Conservation (phyloP, 2,888 invertebrate genomes). For the Marasmarcha lunaedactyla region DNA sequence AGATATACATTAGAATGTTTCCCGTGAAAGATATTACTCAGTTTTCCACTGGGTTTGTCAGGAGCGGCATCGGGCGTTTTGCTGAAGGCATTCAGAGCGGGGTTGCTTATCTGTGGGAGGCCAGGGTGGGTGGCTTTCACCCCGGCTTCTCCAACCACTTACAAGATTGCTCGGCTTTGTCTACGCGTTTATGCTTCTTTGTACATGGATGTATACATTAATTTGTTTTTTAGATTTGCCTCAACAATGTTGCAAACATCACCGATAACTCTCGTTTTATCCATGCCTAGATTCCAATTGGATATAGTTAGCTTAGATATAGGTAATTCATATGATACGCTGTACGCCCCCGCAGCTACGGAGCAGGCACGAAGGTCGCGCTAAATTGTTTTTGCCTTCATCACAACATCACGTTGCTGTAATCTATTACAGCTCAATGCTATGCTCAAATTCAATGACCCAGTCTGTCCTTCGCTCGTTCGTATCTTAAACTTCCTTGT, state of each 20-base stretch:
- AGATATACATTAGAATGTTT: slow-evolving; percentile 33
- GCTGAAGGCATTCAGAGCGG: slow-evolving; percentile 46
- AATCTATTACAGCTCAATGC: slow-evolving; percentile 41
- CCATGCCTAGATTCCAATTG: no score
- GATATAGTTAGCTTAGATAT: no score
- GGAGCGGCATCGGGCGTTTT: slow-evolving; percentile 32
- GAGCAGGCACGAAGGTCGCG: slow-evolving; percentile 32
- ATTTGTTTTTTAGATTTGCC: slow-evolving; percentile 39
- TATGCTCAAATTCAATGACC: slow-evolving; percentile 38
- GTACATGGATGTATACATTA: slow-evolving; percentile 34
- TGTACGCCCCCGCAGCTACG: slow-evolving; percentile 30
- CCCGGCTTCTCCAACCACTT: slow-evolving; percentile 53
- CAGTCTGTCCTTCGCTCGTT: slow-evolving; percentile 28
- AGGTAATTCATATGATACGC: slow-evolving; percentile 32
- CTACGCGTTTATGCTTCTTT: slow-evolving; percentile 48
- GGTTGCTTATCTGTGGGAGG: slow-evolving; percentile 42
- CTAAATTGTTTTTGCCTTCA: slow-evolving; percentile 45
- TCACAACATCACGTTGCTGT: slow-evolving; percentile 27
- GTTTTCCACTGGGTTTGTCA: slow-evolving; percentile 31
- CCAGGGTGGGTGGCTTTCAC: slow-evolving; percentile 34
- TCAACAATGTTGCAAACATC: slow-evolving; percentile 13
- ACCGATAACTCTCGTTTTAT: neutral
- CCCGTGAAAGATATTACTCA: slow-evolving; percentile 31
- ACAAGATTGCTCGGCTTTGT: slow-evolving; percentile 61
- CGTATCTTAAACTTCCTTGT: slow-evolving; percentile 10